A percentile compares a stretch with the other conserved stretches of the same genome.
These are phyloP conservation scores for Sapajus apella DNA, from an alignment of 2,113 vertebrate species.

Conservation along the genomic window DNA sequence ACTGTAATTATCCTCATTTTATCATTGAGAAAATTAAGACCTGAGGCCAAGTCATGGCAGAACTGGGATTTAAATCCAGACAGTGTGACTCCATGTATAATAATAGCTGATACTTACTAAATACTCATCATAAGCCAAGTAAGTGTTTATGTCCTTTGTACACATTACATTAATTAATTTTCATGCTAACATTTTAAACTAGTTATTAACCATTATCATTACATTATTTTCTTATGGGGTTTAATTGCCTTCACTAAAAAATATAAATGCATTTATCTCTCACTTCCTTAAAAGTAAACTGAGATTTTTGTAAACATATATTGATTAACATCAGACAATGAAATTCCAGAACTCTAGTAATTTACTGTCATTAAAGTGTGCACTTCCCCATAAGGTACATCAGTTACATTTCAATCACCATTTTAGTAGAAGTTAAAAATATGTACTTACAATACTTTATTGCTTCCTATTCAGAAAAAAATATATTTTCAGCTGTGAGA, in stretches of 20 bases:
- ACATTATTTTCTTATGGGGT: neutral
- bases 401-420: neutral
- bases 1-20: neutral
- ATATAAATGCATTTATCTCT: neutral
- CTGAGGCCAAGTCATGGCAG: neutral
- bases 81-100: neutral
- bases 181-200: neutral
- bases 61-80: neutral
- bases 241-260: slow-evolving; percentile 36
- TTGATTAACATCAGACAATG: neutral
- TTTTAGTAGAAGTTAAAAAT: neutral
- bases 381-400: neutral
- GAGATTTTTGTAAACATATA: slow-evolving; percentile 11
- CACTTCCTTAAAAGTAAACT: slow-evolving; percentile 17
- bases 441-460: neutral
- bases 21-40: neutral
- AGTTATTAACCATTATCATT: neutral
- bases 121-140: neutral
- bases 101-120: neutral
- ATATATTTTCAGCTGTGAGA: neutral
- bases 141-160: neutral
- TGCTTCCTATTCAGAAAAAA: neutral
- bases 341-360: neutral
- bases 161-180: neutral
- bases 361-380: neutral